Evolutionary conservation across 2,797 vertebrate genomes (phyloP).

Genomic region (Rhodeus uyekii): DNA sequence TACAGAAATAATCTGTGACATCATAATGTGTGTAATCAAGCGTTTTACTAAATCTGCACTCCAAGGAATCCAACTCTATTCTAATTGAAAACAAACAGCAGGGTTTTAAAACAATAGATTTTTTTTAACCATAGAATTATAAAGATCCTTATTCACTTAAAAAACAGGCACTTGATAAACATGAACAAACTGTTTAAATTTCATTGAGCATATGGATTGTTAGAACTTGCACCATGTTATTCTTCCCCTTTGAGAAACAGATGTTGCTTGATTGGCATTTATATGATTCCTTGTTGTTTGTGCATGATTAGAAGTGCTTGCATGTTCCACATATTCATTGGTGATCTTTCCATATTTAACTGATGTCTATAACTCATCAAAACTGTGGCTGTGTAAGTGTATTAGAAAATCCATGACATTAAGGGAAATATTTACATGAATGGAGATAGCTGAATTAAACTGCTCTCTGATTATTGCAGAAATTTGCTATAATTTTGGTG

Average conservation of each 20-base stretch:
- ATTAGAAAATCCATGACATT: constrained; percentile 23
- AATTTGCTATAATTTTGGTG: constrained; percentile 29
- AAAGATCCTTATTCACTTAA: not conserved
- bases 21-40: constrained; percentile 41
- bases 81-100: not conserved
- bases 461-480: constrained; percentile 23
- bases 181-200: not conserved
- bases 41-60: constrained; percentile 18
- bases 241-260: constrained; percentile 13
- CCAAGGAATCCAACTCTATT: constrained; percentile 13
- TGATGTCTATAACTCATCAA: constrained; percentile 21
- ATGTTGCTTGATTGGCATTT: constrained; percentile 25
- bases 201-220: constrained; percentile 4
- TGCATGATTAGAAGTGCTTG: constrained; percentile 23
- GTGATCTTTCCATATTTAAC: constrained; percentile 12
- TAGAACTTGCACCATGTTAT: not conserved
- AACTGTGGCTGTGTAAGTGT: not conserved
- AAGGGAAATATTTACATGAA: constrained; percentile 22
- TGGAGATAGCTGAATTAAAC: constrained; percentile 25
- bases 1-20: constrained; percentile 9
- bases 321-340: constrained; percentile 13
- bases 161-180: not conserved
- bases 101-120: not conserved
- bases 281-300: not conserved
- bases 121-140: not conserved